phyloP scores from a whole-genome alignment of 1,140 invertebrate species.

The Dendroctonus ponderosae region DNA sequence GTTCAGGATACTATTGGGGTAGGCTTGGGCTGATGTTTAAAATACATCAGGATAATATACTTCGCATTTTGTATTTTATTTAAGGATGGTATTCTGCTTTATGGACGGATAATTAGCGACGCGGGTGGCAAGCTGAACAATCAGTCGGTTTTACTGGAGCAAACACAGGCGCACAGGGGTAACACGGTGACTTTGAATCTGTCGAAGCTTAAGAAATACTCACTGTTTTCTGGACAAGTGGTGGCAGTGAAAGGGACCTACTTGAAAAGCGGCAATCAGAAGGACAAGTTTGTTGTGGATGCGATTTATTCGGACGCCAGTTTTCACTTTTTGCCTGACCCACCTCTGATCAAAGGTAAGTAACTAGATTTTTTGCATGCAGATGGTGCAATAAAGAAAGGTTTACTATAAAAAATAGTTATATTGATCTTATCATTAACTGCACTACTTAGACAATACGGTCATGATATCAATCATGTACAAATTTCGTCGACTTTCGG shows the following conservation, averaged over 20 bases:
- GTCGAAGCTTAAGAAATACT: conserved; percentile 64
- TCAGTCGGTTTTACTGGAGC: conserved; percentile 68
- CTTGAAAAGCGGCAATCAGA: conserved; percentile 52
- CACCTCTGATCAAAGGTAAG: conserved; percentile 32
- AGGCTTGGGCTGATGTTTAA: neutral
- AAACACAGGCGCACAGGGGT: conserved; percentile 55
- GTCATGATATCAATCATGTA: conserved; percentile 45
- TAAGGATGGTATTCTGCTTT: conserved; percentile 56
- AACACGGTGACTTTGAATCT: conserved; percentile 60
- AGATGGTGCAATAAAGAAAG: too few species aligned
- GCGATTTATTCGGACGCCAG: conserved; percentile 61
- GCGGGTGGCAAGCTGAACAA: conserved; percentile 67
- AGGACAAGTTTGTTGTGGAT: conserved; percentile 65
- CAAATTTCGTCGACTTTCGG: conserved; percentile 39
- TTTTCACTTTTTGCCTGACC: conserved; percentile 26
- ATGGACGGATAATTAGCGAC: conserved; percentile 74
- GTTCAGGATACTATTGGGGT: neutral
- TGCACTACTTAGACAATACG: conserved; percentile 37
- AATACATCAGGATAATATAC: neutral
- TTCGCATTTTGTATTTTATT: conserved; percentile 20
- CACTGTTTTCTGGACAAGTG: conserved; percentile 83
- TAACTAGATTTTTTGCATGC: neutral
- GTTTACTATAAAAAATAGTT: too few species aligned
- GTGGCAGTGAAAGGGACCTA: conserved; percentile 66
- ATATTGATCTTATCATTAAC: too few species aligned